Conservation (phyloP, 2,888 invertebrate genomes). For the Torymus texanus region DNA sequence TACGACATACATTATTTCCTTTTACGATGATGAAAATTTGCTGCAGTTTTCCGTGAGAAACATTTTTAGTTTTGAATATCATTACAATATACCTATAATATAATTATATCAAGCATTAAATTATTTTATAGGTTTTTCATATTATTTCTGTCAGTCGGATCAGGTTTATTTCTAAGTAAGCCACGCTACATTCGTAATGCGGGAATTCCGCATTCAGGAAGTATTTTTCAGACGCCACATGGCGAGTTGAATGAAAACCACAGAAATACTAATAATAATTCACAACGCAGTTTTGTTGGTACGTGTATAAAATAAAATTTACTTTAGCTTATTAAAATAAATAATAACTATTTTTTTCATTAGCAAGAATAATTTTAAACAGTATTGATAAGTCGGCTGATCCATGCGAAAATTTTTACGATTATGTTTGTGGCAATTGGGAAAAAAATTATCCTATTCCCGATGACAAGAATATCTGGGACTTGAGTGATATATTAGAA, state of each 20-base stretch:
- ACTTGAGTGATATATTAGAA: not conserved
- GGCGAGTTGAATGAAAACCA: no score
- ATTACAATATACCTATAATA: no score
- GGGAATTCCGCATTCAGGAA: no score
- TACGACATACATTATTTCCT: not conserved
- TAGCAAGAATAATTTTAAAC: conserved; percentile 30
- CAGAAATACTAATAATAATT: no score
- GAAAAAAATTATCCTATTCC: conserved; percentile 11
- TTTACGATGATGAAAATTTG: not conserved
- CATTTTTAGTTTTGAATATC: not conserved
- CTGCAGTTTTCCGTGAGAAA: not conserved
- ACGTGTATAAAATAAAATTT: not conserved
- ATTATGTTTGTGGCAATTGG: conserved; percentile 70
- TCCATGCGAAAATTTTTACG: conserved; percentile 74
- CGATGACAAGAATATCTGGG: not conserved
- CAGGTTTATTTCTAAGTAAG: no score
- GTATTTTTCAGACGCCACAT: no score
- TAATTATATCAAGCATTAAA: no score
- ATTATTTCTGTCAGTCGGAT: no score
- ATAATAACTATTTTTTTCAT: not conserved
- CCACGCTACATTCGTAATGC: no score
- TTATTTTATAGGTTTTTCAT: no score
- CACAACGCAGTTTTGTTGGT: not conserved
- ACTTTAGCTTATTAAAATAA: not conserved
- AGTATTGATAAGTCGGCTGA: conserved; percentile 69